Conservation (phyloP, 2,797 vertebrate species). For the Cephalopachus bancanus region DNA sequence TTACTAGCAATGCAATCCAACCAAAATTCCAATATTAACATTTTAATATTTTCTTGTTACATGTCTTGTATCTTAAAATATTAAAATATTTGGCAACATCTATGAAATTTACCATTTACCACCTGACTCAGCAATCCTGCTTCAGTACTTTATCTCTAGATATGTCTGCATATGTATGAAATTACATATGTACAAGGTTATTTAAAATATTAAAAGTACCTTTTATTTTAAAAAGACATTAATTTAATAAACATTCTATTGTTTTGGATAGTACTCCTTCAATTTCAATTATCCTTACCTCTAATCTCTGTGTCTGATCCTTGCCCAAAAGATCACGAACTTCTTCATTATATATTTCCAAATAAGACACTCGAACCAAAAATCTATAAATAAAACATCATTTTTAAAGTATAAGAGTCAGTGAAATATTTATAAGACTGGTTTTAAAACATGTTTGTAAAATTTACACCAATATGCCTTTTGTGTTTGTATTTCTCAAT, state of each 20-base stretch:
- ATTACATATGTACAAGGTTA: background rate
- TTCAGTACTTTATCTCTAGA: background rate
- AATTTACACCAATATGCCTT: background rate
- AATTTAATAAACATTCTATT: constrained; percentile 20
- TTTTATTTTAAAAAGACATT: constrained; percentile 22
- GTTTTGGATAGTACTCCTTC: background rate
- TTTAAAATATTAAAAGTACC: constrained; percentile 49
- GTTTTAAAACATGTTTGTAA: background rate
- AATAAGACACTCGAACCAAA: constrained; percentile 98
- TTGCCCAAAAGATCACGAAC: constrained; percentile 97
- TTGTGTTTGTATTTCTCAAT: background rate
- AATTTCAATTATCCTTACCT: constrained; percentile 91
- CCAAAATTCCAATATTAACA: constrained; percentile 15
- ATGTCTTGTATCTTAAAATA: constrained; percentile 22
- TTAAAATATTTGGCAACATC: constrained; percentile 6
- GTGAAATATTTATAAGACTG: background rate
- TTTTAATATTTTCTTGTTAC: background rate
- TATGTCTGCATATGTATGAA: background rate
- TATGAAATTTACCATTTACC: background rate
- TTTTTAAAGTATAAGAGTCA: background rate
- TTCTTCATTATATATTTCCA: constrained; percentile 99
- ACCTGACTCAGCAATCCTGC: background rate
- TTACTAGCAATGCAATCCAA: background rate
- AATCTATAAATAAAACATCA: constrained; percentile 91
- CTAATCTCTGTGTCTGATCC: constrained; percentile 97